phyloP scores from a whole-genome alignment of 2,113 vertebrate species.

The Pygoscelis antarcticus region DNA sequence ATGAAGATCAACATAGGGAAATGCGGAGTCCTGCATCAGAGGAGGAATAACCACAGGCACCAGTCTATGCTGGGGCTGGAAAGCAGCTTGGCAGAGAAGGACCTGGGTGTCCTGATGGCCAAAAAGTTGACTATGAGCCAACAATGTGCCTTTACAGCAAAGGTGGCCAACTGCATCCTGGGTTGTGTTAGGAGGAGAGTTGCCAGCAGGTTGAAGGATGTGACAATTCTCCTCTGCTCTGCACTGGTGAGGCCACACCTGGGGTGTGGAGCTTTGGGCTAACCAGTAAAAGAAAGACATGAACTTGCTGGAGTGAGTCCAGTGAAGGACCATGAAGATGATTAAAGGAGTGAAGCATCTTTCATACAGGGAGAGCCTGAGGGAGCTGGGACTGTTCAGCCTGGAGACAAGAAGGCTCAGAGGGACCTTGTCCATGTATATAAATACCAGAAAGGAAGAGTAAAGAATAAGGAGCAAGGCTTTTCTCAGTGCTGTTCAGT shows the following conservation, averaged over 20 bases:
- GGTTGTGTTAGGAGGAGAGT: not conserved
- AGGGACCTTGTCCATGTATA: not conserved
- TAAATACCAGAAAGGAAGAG: not conserved
- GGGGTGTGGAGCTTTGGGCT: not conserved
- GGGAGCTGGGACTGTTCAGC: not conserved
- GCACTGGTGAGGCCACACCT: not conserved
- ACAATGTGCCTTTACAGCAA: not conserved
- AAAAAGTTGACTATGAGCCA: not conserved
- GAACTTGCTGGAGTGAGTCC: not conserved
- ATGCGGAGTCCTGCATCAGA: not conserved
- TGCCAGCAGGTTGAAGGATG: not conserved
- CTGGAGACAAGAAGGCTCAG: rapidly evolving
- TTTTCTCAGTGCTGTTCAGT: not conserved
- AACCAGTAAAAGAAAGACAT: not conserved
- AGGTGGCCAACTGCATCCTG: no score
- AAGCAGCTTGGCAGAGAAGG: not conserved
- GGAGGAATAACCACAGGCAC: rapidly evolving
- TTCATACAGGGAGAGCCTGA: not conserved
- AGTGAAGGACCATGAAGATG: not conserved
- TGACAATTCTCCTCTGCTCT: not conserved
- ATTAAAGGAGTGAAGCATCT: not conserved
- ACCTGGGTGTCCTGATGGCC: not conserved
- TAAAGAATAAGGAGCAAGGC: not conserved
- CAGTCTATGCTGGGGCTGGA: not conserved
- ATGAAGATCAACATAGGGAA: not conserved